These are phyloP conservation scores for Laterallus jamaicensis DNA, from an alignment of 2,113 vertebrate genomes.

Conservation along the genomic window DNA sequence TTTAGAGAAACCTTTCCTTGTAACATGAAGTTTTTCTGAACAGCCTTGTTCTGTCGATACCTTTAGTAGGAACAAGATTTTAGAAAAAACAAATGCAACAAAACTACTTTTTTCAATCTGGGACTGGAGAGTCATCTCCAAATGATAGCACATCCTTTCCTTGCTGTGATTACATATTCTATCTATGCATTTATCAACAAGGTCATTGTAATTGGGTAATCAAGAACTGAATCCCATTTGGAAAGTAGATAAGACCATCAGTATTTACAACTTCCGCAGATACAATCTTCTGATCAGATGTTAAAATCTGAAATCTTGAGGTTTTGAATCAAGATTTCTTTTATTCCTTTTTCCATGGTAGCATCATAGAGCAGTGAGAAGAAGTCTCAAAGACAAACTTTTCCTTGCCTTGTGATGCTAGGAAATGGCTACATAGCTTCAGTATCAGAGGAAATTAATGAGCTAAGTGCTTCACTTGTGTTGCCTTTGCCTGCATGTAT, in stretches of 20 bases:
- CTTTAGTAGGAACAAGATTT: neutral
- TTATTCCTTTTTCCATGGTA: neutral
- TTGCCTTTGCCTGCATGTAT: conserved; percentile 19
- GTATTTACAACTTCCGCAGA: neutral
- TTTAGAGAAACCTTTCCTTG: neutral
- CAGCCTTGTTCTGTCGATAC: neutral
- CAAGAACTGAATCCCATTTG: neutral
- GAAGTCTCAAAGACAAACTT: neutral
- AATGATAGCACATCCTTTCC: too few species aligned
- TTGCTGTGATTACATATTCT: neutral
- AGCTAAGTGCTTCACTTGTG: neutral
- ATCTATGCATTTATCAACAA: neutral
- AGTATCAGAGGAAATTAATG: too few species aligned
- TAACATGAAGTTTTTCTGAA: neutral
- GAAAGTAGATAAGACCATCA: neutral
- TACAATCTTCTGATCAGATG: neutral
- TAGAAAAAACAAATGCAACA: neutral
- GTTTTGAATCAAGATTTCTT: neutral
- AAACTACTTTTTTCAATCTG: neutral
- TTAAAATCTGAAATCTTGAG: neutral
- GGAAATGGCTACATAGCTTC: too few species aligned
- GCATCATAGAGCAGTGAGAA: neutral
- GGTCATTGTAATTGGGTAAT: neutral
- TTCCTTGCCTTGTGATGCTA: neutral
- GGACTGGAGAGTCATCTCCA: neutral